Evolutionary conservation across 2,888 invertebrate genomes (phyloP).

Genomic region (Germaria angustata): DNA sequence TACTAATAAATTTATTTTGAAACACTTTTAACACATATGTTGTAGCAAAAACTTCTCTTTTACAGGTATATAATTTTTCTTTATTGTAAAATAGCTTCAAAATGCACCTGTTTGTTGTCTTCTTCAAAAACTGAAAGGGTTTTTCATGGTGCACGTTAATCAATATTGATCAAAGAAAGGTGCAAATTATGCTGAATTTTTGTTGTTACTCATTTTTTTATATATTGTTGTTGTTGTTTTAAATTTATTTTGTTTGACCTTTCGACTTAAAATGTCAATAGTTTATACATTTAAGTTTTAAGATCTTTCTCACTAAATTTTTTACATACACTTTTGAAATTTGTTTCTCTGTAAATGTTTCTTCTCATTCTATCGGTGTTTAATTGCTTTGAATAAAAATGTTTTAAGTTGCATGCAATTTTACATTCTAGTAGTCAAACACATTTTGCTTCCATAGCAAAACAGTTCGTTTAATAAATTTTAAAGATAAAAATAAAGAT

Average conservation of each 20-base stretch:
- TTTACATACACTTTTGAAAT: neutral
- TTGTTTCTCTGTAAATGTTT: neutral
- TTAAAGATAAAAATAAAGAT: neutral
- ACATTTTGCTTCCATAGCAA: constrained; percentile 12
- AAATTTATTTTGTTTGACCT: constrained; percentile 14
- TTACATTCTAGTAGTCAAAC: neutral
- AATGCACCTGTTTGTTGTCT: constrained; percentile 54
- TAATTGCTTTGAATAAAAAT: neutral
- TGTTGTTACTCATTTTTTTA: neutral
- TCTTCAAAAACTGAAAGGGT: neutral
- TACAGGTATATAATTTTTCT: neutral
- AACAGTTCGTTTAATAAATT: neutral
- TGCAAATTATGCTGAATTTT: constrained; percentile 31
- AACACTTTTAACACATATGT: constrained; percentile 47
- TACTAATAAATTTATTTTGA: constrained; percentile 22
- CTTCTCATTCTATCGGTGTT: neutral
- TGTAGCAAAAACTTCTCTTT: constrained; percentile 22
- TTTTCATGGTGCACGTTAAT: constrained; percentile 18
- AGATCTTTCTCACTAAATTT: neutral
- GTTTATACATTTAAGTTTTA: constrained; percentile 52
- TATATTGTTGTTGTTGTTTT: neutral
- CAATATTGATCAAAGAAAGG: constrained; percentile 30
- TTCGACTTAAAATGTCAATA: constrained; percentile 51
- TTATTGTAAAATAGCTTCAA: neutral
- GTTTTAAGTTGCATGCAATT: constrained; percentile 13